A percentile compares a stretch with the other conserved stretches of the same genome.
Evolutionary conservation across 2,888 invertebrate species (phyloP).

Genomic region (Heliconius hortense): DNA sequence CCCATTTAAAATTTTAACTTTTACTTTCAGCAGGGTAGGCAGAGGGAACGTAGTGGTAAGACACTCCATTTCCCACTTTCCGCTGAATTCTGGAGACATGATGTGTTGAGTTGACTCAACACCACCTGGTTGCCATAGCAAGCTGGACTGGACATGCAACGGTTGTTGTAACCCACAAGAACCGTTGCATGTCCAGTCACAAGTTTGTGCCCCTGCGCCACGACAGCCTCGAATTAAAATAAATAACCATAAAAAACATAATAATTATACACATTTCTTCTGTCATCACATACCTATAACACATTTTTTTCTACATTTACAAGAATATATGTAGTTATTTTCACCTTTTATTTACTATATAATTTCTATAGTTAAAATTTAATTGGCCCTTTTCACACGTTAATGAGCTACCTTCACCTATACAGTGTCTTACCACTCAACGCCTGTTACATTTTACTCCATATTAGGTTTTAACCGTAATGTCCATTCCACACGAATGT

Average conservation of each 20-base stretch:
- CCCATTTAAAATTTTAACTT: too few relatives aligned
- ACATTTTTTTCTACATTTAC: too few relatives aligned
- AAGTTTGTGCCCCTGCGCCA: too few relatives aligned
- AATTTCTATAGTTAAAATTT: not conserved
- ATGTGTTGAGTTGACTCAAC: not conserved
- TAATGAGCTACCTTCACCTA: not conserved
- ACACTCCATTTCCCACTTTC: not conserved
- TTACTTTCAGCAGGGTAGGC: not conserved
- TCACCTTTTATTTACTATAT: not conserved
- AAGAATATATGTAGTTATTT: not conserved
- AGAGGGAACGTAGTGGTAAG: not conserved
- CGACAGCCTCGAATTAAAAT: too few relatives aligned
- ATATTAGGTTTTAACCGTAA: slow-evolving; percentile 29
- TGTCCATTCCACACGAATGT: slow-evolving; percentile 29
- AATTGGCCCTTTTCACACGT: slow-evolving; percentile 1
- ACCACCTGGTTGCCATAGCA: too few relatives aligned
- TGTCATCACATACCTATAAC: too few relatives aligned
- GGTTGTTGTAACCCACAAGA: too few relatives aligned
- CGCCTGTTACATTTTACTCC: slow-evolving; percentile 34
- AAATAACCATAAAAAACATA: too few relatives aligned
- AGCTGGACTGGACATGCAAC: too few relatives aligned
- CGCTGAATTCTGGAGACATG: not conserved
- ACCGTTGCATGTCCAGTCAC: too few relatives aligned
- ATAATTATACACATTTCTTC: too few relatives aligned
- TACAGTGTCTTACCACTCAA: slow-evolving; percentile 30